Conservation (phyloP, 2,888 invertebrate species). For the Hofmannophila pseudospretella region DNA sequence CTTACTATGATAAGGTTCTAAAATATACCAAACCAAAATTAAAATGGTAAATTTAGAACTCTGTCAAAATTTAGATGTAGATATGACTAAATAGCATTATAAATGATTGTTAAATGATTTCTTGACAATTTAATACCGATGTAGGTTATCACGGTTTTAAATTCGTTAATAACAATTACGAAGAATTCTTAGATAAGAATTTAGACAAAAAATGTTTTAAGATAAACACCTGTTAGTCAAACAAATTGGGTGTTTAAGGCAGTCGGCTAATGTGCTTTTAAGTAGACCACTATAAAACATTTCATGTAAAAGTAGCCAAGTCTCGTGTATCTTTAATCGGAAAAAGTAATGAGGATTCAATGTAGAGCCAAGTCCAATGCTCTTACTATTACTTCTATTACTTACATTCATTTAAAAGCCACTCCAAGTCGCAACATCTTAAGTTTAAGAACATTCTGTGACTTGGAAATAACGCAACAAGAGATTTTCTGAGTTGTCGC, state of each 20-base stretch:
- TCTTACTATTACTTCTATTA: too few relatives aligned
- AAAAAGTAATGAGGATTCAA: too few relatives aligned
- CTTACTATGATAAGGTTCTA: constrained; percentile 40
- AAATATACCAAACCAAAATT: constrained; percentile 13
- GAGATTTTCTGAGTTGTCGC: too few relatives aligned
- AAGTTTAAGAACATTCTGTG: too few relatives aligned
- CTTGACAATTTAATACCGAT: constrained; percentile 69
- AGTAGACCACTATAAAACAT: too few relatives aligned
- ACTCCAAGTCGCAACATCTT: too few relatives aligned
- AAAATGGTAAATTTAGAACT: constrained; percentile 25
- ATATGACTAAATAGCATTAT: constrained; percentile 43
- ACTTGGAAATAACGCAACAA: too few relatives aligned
- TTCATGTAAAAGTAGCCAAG: too few relatives aligned
- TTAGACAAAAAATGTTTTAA: constrained; percentile 19
- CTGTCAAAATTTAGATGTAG: constrained; percentile 24
- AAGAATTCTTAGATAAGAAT: constrained; percentile 41
- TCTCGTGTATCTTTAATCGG: too few relatives aligned
- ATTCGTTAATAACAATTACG: constrained; percentile 62
- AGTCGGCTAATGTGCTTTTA: constrained; percentile 62
- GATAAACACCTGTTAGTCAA: constrained; percentile 26
- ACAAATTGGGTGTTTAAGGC: constrained; percentile 38
- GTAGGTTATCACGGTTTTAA: constrained; percentile 42
- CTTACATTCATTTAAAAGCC: too few relatives aligned
- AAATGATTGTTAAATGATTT: constrained; percentile 61
- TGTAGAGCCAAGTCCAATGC: too few relatives aligned